Evolutionary conservation across 1,140 invertebrate genomes (phyloP), one percentile per base, ranked within the genome.

Genomic region (Muscidifurax raptorellus): DNA sequence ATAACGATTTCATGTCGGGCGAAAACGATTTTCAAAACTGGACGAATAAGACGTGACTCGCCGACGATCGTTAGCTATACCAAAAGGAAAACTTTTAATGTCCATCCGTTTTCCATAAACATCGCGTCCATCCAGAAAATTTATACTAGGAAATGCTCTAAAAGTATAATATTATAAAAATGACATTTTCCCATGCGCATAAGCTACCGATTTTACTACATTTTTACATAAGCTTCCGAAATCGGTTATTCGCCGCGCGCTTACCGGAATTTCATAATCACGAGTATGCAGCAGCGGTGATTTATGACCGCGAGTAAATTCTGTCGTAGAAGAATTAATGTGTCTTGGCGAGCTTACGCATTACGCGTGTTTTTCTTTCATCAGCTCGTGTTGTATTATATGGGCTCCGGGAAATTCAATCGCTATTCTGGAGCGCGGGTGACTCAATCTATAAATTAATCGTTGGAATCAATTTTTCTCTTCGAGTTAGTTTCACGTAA

Each of bases 251-350:
- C 32, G 52, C 18, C 52, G 52, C 22, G 52, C 52, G 18, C n/a
- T n/a, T 18, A 1, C 22, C n/a, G 32, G n/a, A 80, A 80, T 80
- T 80, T 69, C 40, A 30, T 71, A 80, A 80, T 80, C 67, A 59
- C 10, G 10, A 71, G 69, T 2, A 52, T 59, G 15, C 47, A 18
- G 40, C 40, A 47, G 44, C 27, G 25, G 15, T 80, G 67, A 80
- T 80, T 80, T 71, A 80, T 30, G 66, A 52, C 27, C 40, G 1
- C 18, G 1, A 36, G 18, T 71, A 75, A 69, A 36, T 81, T 72
- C 44, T 59, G n/a, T 59, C 27, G 22, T 80, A 71, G 27, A 18
- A 44, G 72, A 74, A 74, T 59, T 52, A 72, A 81, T 59, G 80
- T 30, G 52, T 36, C 72, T 28, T 30, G 22, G 18, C 44, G 0